Evolutionary conservation across 64 coral and sea anemone genomes (phyloP).

Genomic region (Actinia equina): DNA sequence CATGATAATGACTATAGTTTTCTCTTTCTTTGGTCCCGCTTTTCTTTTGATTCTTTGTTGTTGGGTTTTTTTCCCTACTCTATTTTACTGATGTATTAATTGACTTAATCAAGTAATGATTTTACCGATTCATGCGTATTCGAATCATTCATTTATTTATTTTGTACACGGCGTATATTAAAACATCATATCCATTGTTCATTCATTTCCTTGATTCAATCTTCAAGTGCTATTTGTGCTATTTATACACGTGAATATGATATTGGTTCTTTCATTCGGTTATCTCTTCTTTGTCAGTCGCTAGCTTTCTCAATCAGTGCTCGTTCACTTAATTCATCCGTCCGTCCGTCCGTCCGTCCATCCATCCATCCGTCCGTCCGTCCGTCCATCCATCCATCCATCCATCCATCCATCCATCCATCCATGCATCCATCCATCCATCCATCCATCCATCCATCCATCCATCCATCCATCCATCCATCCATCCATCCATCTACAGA

Average conservation of each 20-base stretch:
- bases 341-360: not conserved
- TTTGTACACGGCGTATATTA: not conserved
- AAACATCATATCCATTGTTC: not conserved
- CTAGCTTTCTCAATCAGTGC: no score
- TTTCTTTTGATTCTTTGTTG: not conserved
- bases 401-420: not conserved
- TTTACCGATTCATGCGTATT: not conserved
- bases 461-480: not conserved
- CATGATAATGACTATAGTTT: no score
- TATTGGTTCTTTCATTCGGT: no score
- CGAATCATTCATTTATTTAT: not conserved
- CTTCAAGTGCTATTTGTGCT: no score
- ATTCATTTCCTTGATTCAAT: not conserved
- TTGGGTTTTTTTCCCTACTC: not conserved
- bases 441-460: not conserved
- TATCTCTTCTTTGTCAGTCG: no score
- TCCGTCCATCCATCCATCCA: not conserved
- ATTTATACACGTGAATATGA: no score
- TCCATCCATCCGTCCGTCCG: not conserved
- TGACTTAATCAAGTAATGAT: not conserved
- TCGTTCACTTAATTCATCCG: no score
- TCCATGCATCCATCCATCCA: not conserved
- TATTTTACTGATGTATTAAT: not conserved
- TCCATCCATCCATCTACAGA: not conserved
- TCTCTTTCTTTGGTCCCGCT: not conserved